A percentile compares a stretch with the other conserved stretches of the same genome.
These are phyloP conservation scores for Nezara viridula DNA, from an alignment of 2,888 invertebrate genomes.

Conservation along the genomic window DNA sequence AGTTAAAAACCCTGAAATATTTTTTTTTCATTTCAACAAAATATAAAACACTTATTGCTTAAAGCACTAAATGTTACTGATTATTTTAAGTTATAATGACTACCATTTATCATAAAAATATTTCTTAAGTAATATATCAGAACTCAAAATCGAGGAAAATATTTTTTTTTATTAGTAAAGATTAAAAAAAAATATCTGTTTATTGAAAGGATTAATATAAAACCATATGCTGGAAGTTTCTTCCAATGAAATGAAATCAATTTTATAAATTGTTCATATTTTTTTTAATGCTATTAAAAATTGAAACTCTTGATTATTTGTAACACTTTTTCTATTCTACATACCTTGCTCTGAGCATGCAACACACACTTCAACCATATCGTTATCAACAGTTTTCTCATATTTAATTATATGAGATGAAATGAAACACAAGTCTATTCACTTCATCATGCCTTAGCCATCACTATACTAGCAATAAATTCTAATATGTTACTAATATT, in stretches of 20 bases:
- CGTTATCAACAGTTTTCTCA: background rate
- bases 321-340: background rate
- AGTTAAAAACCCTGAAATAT: too few species aligned
- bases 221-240: too few species aligned
- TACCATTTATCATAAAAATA: too few species aligned
- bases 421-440: background rate
- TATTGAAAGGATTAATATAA: too few species aligned
- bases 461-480: background rate
- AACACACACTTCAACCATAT: background rate
- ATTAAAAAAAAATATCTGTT: too few species aligned
- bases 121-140: too few species aligned
- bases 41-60: too few species aligned
- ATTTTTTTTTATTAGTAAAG: too few species aligned
- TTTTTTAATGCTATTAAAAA: background rate
- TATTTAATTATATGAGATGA: background rate
- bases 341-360: background rate
- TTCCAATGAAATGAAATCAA: background rate
- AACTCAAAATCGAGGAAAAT: too few species aligned
- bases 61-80: too few species aligned
- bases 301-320: background rate
- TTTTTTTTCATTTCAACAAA: too few species aligned
- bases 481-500: constrained; percentile 15
- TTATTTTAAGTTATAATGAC: too few species aligned
- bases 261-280: background rate
- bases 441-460: constrained; percentile 14